Percentiles rank a stretch among this genome's conserved stretches.
Evolutionary conservation across 2,113 vertebrate species (phyloP).

Genomic region (Thunnus thynnus): DNA sequence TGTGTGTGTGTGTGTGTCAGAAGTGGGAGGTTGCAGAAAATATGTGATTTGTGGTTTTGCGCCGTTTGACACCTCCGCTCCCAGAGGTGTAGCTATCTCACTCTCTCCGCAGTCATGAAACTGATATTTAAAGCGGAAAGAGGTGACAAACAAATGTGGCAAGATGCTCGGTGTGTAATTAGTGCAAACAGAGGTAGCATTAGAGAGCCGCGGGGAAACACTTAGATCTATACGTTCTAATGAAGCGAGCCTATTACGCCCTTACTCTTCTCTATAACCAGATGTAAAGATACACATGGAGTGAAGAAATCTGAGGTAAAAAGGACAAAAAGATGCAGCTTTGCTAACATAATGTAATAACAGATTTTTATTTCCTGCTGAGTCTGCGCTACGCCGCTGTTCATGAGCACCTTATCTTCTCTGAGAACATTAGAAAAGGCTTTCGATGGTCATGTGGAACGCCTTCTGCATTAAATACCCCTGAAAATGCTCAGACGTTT

Average conservation of each 20-base stretch:
- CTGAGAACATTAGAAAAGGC: conserved; percentile 29
- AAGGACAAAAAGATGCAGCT: conserved; percentile 28
- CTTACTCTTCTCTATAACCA: conserved; percentile 33
- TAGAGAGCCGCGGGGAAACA: conserved; percentile 36
- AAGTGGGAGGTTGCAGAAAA: conserved; percentile 61
- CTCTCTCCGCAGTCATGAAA: conserved; percentile 44
- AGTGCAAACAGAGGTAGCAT: conserved; percentile 52
- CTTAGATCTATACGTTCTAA: conserved; percentile 30
- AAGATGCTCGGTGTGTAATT: conserved; percentile 57
- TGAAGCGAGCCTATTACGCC: conserved; percentile 36
- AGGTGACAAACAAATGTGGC: conserved; percentile 46
- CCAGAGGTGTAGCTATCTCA: conserved; percentile 46
- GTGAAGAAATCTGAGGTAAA: conserved; percentile 28
- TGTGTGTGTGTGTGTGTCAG: conserved; percentile 30
- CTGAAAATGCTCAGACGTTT: conserved; percentile 15
- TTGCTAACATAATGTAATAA: conserved; percentile 14
- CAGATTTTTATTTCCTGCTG: conserved; percentile 59
- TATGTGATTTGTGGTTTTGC: conserved; percentile 53
- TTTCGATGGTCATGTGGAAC: conserved; percentile 35
- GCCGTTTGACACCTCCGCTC: conserved; percentile 50
- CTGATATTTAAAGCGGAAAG: conserved; percentile 50
- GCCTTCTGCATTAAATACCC: conserved; percentile 35
- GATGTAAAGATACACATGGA: conserved; percentile 34
- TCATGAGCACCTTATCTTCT: conserved; percentile 48
- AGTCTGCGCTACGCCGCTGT: conserved; percentile 30